Evolutionary conservation across 1,140 invertebrate species (phyloP), one percentile per base, ranked within the genome.

Genomic region (Eurosta solidaginis): DNA sequence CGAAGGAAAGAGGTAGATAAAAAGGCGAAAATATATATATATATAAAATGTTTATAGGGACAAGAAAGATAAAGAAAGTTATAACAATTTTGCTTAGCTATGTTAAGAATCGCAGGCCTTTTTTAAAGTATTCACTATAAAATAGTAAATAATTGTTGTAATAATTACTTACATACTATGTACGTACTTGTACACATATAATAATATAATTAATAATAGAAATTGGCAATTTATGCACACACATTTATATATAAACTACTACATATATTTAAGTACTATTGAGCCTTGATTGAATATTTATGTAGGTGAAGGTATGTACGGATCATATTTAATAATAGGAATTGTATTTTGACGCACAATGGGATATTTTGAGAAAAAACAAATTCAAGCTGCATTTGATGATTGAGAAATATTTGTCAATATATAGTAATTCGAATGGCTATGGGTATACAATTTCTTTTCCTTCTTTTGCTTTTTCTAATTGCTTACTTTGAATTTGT

Each of bases 1-100:
- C n/a, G n/a, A n/a, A n/a, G n/a, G n/a, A n/a, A n/a, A n/a, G n/a
- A n/a, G n/a, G n/a, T n/a, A n/a, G n/a, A n/a, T n/a, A n/a, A n/a
- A n/a, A n/a, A n/a, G n/a, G n/a, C n/a, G n/a, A n/a, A n/a, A n/a
- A n/a, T n/a, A n/a, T n/a, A n/a, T n/a, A n/a, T n/a, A n/a, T n/a
- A 68, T 40, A 68, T 68, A 68, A 17, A 47, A 7, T 68, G 22
- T 40, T 27, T 22, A 68, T 68, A 68, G 40, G 20, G 59, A 22
- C 22, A 68, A 68, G 33, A 29, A 68, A 33, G 33, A 33, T n/a
- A n/a, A 40, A 68, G 33, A 68, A 68, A 68, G 59, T 68, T 20
- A 68, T 68, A 68, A 68, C 59, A 68, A 68, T 68, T 68, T 68
- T 7, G 59, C 59, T 68, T 68, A 68, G 36, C 59, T 68, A 68